A percentile compares a stretch with the other conserved stretches of the same genome.
phyloP scores from a whole-genome alignment of 2,888 invertebrate species.

The Lordiphosa andalusiaca region DNA sequence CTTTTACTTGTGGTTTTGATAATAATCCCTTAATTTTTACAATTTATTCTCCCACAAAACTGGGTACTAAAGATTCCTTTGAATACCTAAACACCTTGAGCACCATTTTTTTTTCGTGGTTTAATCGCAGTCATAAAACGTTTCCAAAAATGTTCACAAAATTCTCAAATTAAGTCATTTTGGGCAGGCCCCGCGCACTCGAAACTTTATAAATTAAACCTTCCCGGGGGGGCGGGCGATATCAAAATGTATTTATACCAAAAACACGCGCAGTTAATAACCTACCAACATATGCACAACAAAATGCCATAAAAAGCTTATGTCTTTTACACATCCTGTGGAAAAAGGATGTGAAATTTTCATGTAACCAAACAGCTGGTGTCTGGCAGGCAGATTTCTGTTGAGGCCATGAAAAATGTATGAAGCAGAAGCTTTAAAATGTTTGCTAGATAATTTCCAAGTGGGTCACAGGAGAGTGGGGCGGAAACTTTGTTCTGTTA shows the following conservation, averaged over 20 bases:
- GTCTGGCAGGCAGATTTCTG: conserved; percentile 19
- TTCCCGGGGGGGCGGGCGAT: conserved; percentile 42
- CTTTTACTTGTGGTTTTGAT: no score
- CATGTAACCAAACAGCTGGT: conserved; percentile 48
- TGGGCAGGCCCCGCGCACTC: no score
- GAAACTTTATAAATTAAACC: conserved; percentile 47
- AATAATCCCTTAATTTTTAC: no score
- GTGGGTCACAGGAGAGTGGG: conserved; percentile 42
- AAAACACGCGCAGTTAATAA: conserved; percentile 24
- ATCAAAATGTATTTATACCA: conserved; percentile 40
- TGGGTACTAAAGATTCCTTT: no score
- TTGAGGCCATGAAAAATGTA: conserved; percentile 50
- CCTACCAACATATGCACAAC: conserved; percentile 12
- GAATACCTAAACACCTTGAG: no score
- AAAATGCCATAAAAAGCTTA: conserved; percentile 62
- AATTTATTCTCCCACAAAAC: no score
- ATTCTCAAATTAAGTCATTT: not conserved
- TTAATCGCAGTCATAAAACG: conserved; percentile 27
- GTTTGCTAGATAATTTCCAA: conserved; percentile 47
- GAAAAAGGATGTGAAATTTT: conserved; percentile 35
- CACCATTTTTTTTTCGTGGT: not conserved
- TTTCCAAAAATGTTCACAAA: no score
- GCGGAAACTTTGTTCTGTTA: conserved; percentile 48
- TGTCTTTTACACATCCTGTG: conserved; percentile 52
- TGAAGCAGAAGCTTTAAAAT: conserved; percentile 31